Evolutionary conservation across 2,888 invertebrate genomes (phyloP), one percentile per base, ranked within the genome.

Genomic region (Cyclophora albipunctata): DNA sequence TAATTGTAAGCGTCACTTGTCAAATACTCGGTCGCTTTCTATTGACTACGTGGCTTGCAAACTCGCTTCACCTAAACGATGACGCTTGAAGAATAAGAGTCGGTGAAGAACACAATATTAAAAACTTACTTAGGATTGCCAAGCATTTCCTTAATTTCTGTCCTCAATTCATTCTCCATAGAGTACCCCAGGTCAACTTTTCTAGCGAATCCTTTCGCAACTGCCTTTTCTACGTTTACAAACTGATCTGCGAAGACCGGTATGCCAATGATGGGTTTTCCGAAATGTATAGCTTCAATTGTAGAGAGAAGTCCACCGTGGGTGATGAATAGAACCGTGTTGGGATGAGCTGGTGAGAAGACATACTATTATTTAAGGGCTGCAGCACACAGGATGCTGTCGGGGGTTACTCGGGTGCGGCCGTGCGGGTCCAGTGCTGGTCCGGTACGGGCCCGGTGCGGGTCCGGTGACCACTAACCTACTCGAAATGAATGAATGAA

Each of bases 291-390:
- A 0, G 80, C 57, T 51, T 84, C 85, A 0, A 71, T 77, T 0
- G 69, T 74, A 0, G 84, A 84, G 0, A 84, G 62, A 0, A 78
- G 62, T n/a, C 84, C 84, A 2, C 84, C 83, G 40, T 84, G 84
- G 0, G 81, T 79, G 44, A 84, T 79, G 55, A 84, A 84, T 0
- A 84, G 62, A 0, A 72, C 42, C 51, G 77, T 78, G 50, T 82
- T 84, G 2, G 75, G 74, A 49, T 84, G 84, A 7, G 75, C 84
- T 84, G 67, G 1, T 20, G 20, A 20, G 66, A 74, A 34, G 4
- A 35, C 5, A 46, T 34, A n/a, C 2, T 5, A 5, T 37, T 37
- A 37, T 37, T 37, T 37, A 37, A 20, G 20, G 20, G 20, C 20
- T 20, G 20, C 20, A 20, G 20, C 20, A 20, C 20, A 20, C 20